Conservation (phyloP, 1,140 invertebrate genomes). For the Atta cephalotes region DNA sequence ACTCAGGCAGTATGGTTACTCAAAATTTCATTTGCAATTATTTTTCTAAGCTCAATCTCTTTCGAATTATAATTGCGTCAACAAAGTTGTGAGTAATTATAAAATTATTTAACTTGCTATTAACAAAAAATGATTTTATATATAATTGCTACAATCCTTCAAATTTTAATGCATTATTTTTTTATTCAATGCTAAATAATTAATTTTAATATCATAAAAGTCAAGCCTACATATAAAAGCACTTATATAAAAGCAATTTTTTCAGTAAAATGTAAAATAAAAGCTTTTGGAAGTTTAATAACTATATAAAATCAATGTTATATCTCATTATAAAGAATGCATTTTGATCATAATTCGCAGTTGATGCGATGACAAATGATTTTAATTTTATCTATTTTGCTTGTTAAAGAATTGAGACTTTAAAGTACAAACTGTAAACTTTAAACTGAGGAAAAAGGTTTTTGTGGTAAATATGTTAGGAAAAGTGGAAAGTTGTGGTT, state of each 20-base stretch:
- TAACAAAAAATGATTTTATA: not conserved
- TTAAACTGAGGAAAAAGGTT: not conserved
- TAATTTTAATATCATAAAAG: constrained; percentile 1
- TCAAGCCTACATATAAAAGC: not conserved
- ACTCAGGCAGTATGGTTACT: not conserved
- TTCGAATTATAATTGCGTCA: not conserved
- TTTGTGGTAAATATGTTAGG: not conserved
- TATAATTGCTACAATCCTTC: not conserved
- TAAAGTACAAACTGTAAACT: constrained; percentile 17
- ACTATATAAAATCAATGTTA: not conserved
- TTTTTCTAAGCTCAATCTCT: not conserved
- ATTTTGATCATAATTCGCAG: not conserved
- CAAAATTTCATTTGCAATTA: not conserved
- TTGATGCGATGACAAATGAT: not conserved
- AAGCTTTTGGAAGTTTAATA: not conserved
- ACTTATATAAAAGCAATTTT: not conserved
- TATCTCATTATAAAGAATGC: not conserved
- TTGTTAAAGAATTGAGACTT: not conserved
- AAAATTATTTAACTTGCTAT: not conserved
- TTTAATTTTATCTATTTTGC: not conserved
- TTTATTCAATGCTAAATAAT: not conserved
- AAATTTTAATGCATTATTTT: not conserved
- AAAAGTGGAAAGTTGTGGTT: not conserved
- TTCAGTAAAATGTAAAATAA: not conserved
- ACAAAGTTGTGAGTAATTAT: not conserved